Base-by-base conservation (phyloP, 30 jellyfish, hydroid and myxozoan genomes). In the Cassiopea andromeda region DNA sequence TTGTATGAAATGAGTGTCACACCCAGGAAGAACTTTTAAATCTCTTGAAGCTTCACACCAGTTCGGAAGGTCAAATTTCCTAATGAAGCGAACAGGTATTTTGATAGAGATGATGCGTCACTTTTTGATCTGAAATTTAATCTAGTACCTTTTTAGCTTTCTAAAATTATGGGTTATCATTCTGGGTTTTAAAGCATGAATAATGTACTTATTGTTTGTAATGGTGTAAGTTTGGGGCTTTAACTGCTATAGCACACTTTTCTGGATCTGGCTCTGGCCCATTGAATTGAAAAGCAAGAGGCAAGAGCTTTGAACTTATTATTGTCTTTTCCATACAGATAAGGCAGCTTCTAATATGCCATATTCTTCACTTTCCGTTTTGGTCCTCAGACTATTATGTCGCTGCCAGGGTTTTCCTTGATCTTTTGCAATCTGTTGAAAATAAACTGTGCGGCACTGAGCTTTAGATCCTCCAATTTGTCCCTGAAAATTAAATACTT, bases 271-370 rank as follows among this genome's bases (percentile, higher is more conserved):
- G 81, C 38, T 72, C 81, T 54, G 12, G 17, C 50, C 81, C 81
- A 27, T 19, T 17, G 38, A 59, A 80, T 80, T 57, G 78, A 64
- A 80, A 64, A n/a, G 54, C 78, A 17, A 61, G 54, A 8, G 88
- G 88, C 50, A 79, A 38, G 19, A 58, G 46, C 45, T 79, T 79
- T n/a, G 78, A 57, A n/a, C 64, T 2, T 50, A 79, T 78, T n/a
- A 50, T 79, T 50, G 38, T 58, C 58, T 18, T 79, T 78, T 58
- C 88, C 88, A 79, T 79, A 79, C 7, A 79, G n/a, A 2, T 58
- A 78, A 7, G 88, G 88, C 77, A 79, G 77, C 44, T 79, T 79
- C 88, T 61, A 79, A 18, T 57, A 79, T 57, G 50, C 59, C 78
- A 57, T 79, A 19, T 54, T 54, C 44, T 79, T 79, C 45, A 50